A percentile compares a stretch with the other conserved stretches of the same genome.
Conservation (phyloP, 2,888 invertebrate species). For the Macrosiphum euphorbiae region DNA sequence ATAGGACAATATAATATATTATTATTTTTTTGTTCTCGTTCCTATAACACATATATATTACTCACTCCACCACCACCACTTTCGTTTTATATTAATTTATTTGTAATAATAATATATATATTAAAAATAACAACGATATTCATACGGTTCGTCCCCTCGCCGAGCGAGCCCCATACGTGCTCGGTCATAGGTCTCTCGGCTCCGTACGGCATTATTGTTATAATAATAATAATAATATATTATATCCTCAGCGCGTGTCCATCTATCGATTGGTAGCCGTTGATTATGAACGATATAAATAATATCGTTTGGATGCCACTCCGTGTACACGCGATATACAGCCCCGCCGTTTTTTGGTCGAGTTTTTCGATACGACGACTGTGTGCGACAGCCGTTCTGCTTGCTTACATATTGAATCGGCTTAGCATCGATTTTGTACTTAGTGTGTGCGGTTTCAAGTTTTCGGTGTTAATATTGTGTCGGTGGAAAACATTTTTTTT, state of each 20-base stretch:
- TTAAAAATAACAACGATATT: neutral
- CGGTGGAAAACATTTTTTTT: neutral
- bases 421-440: neutral
- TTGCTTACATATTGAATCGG: neutral
- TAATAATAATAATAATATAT: neutral
- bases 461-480: neutral
- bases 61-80: neutral
- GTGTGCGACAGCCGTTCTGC: neutral
- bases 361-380: neutral
- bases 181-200: conserved; percentile 23
- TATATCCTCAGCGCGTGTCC: neutral
- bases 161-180: conserved; percentile 11
- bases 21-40: conserved; percentile 14
- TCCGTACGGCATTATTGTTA: neutral
- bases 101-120: neutral
- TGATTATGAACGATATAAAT: neutral
- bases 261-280: conserved; percentile 36
- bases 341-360: neutral
- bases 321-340: neutral
- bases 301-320: conserved; percentile 19
- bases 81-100: conserved; percentile 27
- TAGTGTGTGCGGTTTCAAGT: neutral
- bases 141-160: neutral
- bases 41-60: neutral
- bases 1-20: neutral